Base-by-base conservation (phyloP, 2,797 vertebrate species). In the Microhierax caerulescens region DNA sequence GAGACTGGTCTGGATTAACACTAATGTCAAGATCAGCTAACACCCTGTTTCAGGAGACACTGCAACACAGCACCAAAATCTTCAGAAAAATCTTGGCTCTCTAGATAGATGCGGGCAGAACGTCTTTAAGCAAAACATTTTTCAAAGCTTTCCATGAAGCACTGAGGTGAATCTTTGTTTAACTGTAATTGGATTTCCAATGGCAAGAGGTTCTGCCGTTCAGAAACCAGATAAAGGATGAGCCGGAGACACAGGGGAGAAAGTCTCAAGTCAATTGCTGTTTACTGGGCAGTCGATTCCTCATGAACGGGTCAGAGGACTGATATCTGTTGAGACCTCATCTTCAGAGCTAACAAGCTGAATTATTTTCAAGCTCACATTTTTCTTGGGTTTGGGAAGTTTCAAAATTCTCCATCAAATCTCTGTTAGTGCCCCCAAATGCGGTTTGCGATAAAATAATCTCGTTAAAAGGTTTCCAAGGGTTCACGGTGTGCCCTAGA, bases 131-230 rank as follows among this genome's bases (percentile, higher is more conserved):
- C 61, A 90, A 93, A 91, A 76, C 45, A 67, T 97, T 96, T 94
- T 83, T 91, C 93, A 97, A 91, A 94, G 92, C 81, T 81, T 78
- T 93, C 91, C 86, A 94, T 1, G 15, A 95, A 56, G 84, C 48
- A 57, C 51, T 84, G 93, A 88, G 88, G 84, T 85, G 93, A 90
- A 85, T 93, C 95, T 94, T 95, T 90, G 72, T 96, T 94, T 83
- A 92, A 85, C 43, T 72, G 59, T 94, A 92, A 97, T 86, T 93
- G 81, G 80, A 93, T 97, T 95, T 95, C 69, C 85, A 93, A 70
- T 36, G 75, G 82, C 45, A 63, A 87, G 85, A 68, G 57, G 61
- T 61, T 93, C 67, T 63, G 85, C 84, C 7, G 22, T 63, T 84
- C 67, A 92, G 70, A 80, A 79, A 72, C 53, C 68, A 92, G 78